Evolutionary conservation across 2,113 vertebrate species (phyloP).

Genomic region (Anarhynchus alexandrinus): DNA sequence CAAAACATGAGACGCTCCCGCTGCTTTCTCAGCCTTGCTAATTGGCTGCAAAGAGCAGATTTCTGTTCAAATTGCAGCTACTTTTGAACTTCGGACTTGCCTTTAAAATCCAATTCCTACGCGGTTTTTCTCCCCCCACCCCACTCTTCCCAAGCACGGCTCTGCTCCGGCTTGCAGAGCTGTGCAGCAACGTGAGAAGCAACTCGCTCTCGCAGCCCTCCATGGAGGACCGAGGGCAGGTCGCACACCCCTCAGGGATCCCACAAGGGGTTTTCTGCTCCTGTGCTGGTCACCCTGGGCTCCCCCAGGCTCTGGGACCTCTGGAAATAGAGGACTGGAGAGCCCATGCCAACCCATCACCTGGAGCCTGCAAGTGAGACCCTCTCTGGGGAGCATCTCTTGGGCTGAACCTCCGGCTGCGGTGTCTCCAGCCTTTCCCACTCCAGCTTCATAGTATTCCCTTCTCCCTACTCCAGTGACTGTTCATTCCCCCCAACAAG

Average conservation of each 20-base stretch:
- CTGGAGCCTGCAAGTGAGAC: neutral
- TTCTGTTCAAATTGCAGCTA: slow-evolving; percentile 7
- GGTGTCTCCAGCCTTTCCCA: neutral
- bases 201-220: accelerated
- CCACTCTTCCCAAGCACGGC: neutral
- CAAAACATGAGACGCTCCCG: slow-evolving; percentile 12
- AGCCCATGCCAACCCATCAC: neutral
- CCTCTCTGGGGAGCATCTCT: neutral
- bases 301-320: neutral
- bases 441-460: neutral
- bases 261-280: neutral
- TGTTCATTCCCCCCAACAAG: accelerated
- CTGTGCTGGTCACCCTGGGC: accelerated
- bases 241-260: neutral
- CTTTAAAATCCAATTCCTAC: neutral
- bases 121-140: neutral
- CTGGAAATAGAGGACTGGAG: neutral
- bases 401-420: neutral
- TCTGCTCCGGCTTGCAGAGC: neutral
- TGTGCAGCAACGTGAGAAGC: neutral
- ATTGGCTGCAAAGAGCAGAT: slow-evolving; percentile 29
- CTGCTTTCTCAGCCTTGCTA: slow-evolving; percentile 33
- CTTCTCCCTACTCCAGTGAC: neutral
- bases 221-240: neutral
- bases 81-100: neutral